phyloP scores from a whole-genome alignment of 2,113 vertebrate genomes.

The Cheilinus undulatus region DNA sequence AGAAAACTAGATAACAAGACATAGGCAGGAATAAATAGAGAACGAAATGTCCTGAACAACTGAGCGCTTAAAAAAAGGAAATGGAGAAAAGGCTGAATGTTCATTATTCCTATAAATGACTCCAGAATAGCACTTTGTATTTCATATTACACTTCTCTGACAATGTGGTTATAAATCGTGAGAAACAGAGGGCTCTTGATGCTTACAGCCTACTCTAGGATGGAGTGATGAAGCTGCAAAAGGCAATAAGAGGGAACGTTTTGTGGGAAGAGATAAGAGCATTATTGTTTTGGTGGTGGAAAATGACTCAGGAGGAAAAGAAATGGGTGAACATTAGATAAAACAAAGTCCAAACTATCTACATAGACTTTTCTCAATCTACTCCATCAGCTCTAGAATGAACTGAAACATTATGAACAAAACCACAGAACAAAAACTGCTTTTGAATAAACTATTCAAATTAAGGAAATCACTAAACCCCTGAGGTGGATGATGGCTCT shows the following conservation, averaged over 20 bases:
- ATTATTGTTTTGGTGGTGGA: constrained; percentile 37
- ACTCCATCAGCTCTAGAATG: neutral
- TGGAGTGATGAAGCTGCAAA: constrained; percentile 22
- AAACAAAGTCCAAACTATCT: neutral
- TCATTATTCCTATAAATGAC: constrained; percentile 36
- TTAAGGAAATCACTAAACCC: neutral
- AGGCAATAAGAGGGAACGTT: constrained; percentile 27
- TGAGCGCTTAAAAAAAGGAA: constrained; percentile 21
- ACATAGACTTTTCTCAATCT: neutral
- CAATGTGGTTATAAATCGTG: constrained; percentile 26
- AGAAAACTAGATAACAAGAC: constrained; percentile 56
- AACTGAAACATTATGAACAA: neutral
- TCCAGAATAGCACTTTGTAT: constrained; percentile 27
- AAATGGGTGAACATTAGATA: neutral
- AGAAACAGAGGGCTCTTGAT: constrained; percentile 25
- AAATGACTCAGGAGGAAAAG: constrained; percentile 24
- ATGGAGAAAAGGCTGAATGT: constrained; percentile 7
- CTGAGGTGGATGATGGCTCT: too few species aligned
- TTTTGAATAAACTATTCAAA: neutral
- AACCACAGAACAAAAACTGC: neutral
- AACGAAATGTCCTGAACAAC: constrained; percentile 37
- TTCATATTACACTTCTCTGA: constrained; percentile 28
- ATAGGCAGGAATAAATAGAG: constrained; percentile 25
- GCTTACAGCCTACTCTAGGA: constrained; percentile 30
- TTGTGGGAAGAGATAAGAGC: constrained; percentile 15